Percentiles rank a stretch among this genome's conserved stretches.
Evolutionary conservation across 2,797 vertebrate genomes (phyloP).

Genomic region (Telmatherina bonti): DNA sequence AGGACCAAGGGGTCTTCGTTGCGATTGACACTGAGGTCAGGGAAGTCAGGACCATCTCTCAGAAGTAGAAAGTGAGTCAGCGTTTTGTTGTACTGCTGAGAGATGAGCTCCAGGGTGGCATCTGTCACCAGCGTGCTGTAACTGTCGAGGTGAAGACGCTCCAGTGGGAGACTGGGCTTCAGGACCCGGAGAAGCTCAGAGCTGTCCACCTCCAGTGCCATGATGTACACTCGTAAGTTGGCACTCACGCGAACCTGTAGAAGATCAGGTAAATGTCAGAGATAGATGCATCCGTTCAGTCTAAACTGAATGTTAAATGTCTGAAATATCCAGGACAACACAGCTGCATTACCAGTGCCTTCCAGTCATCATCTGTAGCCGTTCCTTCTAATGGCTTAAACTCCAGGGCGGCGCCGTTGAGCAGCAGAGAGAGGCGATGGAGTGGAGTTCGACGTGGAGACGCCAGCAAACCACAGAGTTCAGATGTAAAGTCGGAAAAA

Average conservation of each 20-base stretch:
- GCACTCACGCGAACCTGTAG: conserved; percentile 86
- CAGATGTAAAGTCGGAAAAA: conserved; percentile 96
- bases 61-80: conserved; percentile 97
- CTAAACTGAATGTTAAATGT: no score
- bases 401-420: conserved; percentile 92
- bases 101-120: conserved; percentile 94
- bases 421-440: conserved; percentile 95
- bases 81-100: conserved; percentile 97
- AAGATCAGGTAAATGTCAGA: neutral
- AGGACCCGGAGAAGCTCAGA: conserved; percentile 94
- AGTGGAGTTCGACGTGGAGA: conserved; percentile 91
- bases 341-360: conserved; percentile 86
- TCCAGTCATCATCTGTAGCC: conserved; percentile 95
- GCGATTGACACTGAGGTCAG: conserved; percentile 94
- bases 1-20: conserved; percentile 98
- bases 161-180: conserved; percentile 96
- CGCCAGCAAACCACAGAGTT: conserved; percentile 93
- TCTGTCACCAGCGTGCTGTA: conserved; percentile 93
- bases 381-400: conserved; percentile 92
- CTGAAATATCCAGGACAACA: neutral
- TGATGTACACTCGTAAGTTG: conserved; percentile 95
- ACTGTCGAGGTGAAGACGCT: conserved; percentile 98
- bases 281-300: neutral
- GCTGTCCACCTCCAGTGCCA: conserved; percentile 95
- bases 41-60: conserved; percentile 94